Percentiles rank a stretch among this genome's conserved stretches.
phyloP scores from a whole-genome alignment of 2,797 vertebrate genomes.

The Lacerta bilineata region DNA sequence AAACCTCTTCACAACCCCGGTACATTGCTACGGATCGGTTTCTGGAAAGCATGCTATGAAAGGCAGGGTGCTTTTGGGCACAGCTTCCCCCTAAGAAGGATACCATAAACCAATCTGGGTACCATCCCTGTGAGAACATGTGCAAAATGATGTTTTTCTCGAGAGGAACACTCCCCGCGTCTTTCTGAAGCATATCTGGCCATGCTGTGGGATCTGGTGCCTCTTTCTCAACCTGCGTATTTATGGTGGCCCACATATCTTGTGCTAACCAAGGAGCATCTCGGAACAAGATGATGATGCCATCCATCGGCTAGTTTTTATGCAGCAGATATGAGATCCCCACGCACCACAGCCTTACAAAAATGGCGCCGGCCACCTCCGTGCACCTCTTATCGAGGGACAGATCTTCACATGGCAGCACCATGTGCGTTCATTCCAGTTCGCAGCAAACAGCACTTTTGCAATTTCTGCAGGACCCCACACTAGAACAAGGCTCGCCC shows the following conservation, averaged over 20 bases:
- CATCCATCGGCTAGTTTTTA: background rate
- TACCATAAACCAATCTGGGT: background rate
- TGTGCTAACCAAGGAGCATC: background rate
- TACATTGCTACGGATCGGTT: too few species aligned
- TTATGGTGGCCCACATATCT: background rate
- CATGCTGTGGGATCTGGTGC: background rate
- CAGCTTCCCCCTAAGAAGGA: background rate
- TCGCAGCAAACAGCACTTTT: background rate
- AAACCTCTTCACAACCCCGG: background rate
- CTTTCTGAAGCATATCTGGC: background rate
- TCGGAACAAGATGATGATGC: background rate
- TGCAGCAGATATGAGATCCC: background rate
- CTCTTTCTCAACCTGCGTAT: background rate
- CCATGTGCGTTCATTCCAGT: background rate
- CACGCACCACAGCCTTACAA: background rate
- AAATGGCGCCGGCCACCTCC: background rate
- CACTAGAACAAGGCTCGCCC: background rate
- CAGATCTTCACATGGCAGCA: conserved; percentile 13
- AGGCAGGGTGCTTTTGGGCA: background rate
- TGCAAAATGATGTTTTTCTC: background rate
- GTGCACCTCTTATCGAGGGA: background rate
- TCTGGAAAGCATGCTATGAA: background rate
- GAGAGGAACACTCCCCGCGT: background rate
- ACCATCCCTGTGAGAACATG: background rate
- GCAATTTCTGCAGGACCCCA: background rate